Conservation (phyloP, 2,113 vertebrate species). For the Takifugu flavidus region DNA sequence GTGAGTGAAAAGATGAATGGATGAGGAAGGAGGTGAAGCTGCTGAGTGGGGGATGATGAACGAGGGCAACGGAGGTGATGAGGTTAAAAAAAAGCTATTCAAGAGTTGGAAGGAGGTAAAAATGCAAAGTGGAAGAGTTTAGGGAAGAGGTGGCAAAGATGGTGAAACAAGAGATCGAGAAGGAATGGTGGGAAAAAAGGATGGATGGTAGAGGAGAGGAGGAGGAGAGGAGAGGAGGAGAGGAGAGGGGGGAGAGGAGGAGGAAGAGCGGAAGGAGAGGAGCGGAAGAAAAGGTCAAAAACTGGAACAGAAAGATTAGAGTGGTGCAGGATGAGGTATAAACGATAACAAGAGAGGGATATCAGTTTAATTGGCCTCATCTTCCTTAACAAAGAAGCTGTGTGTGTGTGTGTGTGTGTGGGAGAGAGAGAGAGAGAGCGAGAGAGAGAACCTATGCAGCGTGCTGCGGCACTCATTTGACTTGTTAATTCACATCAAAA, state of each 20-base stretch:
- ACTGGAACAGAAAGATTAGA: not conserved
- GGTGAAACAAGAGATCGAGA: too few species aligned
- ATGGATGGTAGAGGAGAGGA: not conserved
- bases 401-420: slow-evolving; percentile 49
- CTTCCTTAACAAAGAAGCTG: slow-evolving; percentile 58
- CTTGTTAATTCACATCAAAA: slow-evolving; percentile 74
- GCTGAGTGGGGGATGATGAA: not conserved
- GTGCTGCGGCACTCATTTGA: slow-evolving; percentile 68
- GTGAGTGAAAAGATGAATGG: not conserved
- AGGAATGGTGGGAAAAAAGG: not conserved
- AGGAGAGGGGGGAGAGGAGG: not conserved
- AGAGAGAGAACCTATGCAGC: slow-evolving; percentile 61
- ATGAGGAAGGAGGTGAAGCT: not conserved
- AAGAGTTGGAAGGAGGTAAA: not conserved
- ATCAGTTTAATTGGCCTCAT: slow-evolving; percentile 65
- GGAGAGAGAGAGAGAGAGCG: slow-evolving; percentile 36
- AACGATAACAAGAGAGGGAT: slow-evolving; percentile 48
- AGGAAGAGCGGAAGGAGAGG: not conserved
- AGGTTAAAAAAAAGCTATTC: not conserved
- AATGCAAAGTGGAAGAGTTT: not conserved
- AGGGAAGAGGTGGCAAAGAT: too few species aligned
- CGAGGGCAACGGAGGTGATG: not conserved
- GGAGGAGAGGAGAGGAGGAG: not conserved
- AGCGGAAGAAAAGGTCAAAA: not conserved
- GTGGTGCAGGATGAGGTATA: slow-evolving; percentile 17